A percentile compares a stretch with the other conserved stretches of the same genome.
phyloP scores from a whole-genome alignment of 2,888 invertebrate genomes.

The Dichetophora obliterata region DNA sequence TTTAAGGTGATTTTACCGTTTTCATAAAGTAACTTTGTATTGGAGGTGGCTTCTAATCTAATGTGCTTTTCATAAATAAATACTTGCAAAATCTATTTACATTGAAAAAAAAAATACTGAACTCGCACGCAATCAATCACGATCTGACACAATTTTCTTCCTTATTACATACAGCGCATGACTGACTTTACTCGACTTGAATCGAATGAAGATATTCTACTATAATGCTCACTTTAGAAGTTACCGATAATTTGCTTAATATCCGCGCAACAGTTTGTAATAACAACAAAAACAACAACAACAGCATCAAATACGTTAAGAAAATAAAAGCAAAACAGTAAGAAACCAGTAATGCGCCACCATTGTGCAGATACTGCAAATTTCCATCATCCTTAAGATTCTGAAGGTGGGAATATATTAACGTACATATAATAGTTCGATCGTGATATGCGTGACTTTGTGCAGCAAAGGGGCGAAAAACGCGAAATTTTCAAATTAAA shows the following conservation, averaged over 20 bases:
- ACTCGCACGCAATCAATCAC: constrained; percentile 8
- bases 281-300: background rate
- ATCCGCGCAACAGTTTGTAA: constrained; percentile 45
- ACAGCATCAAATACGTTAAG: background rate
- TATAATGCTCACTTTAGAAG: constrained; percentile 46
- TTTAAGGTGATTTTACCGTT: too few relatives aligned
- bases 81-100: too few relatives aligned
- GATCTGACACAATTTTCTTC: constrained; percentile 21
- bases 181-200: background rate
- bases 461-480: constrained; percentile 32
- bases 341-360: background rate
- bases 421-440: constrained; percentile 69
- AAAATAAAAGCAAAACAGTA: constrained; percentile 12
- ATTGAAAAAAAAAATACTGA: too few relatives aligned
- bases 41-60: too few relatives aligned
- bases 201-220: background rate
- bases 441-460: constrained; percentile 69
- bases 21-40: too few relatives aligned
- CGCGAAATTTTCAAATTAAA: constrained; percentile 40
- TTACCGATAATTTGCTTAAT: constrained; percentile 63
- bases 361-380: too few relatives aligned
- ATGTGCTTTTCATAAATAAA: too few relatives aligned
- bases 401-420: constrained; percentile 44
- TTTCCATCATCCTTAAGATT: background rate
- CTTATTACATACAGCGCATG: constrained; percentile 20